phyloP scores from a whole-genome alignment of 2,797 vertebrate genomes.

The Arrhamphus sclerolepis region DNA sequence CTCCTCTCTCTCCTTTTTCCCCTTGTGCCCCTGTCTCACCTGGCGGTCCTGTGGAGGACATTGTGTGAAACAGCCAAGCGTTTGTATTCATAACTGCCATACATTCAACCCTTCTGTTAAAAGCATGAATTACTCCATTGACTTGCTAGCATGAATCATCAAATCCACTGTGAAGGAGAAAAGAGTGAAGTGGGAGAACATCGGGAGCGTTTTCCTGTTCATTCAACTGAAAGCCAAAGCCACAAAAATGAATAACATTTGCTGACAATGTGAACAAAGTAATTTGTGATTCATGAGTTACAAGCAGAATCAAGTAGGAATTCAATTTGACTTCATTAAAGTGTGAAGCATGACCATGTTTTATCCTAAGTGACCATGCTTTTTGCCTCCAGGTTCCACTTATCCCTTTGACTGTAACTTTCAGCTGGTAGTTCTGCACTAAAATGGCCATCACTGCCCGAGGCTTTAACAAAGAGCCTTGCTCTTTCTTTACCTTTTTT shows the following conservation, averaged over 20 bases:
- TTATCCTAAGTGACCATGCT: slow-evolving; percentile 26
- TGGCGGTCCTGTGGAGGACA: slow-evolving; percentile 54
- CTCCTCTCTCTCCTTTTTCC: slow-evolving; percentile 76
- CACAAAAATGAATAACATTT: slow-evolving; percentile 63
- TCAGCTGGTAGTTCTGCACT: slow-evolving; percentile 23
- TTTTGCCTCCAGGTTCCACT: slow-evolving; percentile 42
- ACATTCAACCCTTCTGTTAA: slow-evolving; percentile 17
- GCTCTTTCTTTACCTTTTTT: slow-evolving; percentile 84
- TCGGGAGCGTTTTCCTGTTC: slow-evolving; percentile 31
- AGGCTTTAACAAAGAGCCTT: slow-evolving; percentile 26
- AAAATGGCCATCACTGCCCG: slow-evolving; percentile 39
- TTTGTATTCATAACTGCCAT: neutral
- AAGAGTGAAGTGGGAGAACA: slow-evolving; percentile 50
- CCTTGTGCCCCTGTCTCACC: slow-evolving; percentile 80
- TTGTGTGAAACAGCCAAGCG: neutral
- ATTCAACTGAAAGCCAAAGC: slow-evolving; percentile 59
- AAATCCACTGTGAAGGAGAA: slow-evolving; percentile 29
- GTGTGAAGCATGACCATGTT: neutral
- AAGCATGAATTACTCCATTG: slow-evolving; percentile 34
- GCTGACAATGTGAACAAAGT: slow-evolving; percentile 28
- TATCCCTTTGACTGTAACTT: slow-evolving; percentile 42
- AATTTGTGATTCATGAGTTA: slow-evolving; percentile 25
- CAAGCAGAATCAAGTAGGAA: neutral
- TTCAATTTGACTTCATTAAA: neutral
- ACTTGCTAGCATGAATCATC: slow-evolving; percentile 39